Evolutionary conservation across 2,797 vertebrate genomes (phyloP).

Genomic region (Chaunax sp.): DNA sequence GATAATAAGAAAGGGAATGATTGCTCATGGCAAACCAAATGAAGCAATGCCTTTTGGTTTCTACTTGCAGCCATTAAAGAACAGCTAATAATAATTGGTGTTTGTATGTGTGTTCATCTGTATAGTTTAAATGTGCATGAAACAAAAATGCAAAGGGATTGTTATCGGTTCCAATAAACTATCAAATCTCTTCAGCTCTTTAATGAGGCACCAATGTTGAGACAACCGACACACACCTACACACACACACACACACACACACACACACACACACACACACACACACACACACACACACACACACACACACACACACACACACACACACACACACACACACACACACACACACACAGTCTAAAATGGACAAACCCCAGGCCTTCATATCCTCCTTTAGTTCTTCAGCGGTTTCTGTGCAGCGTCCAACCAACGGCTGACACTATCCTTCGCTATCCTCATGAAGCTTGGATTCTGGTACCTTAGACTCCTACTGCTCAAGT

Average conservation of each 20-base stretch:
- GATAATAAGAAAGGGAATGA: background rate
- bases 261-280: background rate
- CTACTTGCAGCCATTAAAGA: conserved; percentile 28
- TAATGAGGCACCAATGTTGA: conserved; percentile 55
- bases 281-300: conserved; percentile 4
- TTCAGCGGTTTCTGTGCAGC: conserved; percentile 56
- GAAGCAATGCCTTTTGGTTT: conserved; percentile 23
- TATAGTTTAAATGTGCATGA: background rate
- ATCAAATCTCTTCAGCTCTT: conserved; percentile 53
- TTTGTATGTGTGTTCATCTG: conserved; percentile 12
- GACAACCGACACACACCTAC: conserved; percentile 1
- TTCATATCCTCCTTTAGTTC: conserved; percentile 70
- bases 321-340: conserved; percentile 12
- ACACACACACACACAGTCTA: conserved; percentile 39
- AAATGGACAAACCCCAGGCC: conserved; percentile 58
- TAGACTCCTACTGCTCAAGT: conserved; percentile 45
- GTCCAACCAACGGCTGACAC: conserved; percentile 57
- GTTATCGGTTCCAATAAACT: conserved; percentile 53
- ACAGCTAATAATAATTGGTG: conserved; percentile 14
- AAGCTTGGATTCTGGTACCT: conserved; percentile 48
- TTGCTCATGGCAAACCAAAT: conserved; percentile 18
- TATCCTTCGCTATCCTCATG: conserved; percentile 55
- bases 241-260: background rate
- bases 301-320: conserved; percentile 19
- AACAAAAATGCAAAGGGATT: conserved; percentile 33